A percentile compares a stretch with the other conserved stretches of the same genome.
Conservation (phyloP, 1,140 invertebrate genomes). For the Heliconius nattereri region DNA sequence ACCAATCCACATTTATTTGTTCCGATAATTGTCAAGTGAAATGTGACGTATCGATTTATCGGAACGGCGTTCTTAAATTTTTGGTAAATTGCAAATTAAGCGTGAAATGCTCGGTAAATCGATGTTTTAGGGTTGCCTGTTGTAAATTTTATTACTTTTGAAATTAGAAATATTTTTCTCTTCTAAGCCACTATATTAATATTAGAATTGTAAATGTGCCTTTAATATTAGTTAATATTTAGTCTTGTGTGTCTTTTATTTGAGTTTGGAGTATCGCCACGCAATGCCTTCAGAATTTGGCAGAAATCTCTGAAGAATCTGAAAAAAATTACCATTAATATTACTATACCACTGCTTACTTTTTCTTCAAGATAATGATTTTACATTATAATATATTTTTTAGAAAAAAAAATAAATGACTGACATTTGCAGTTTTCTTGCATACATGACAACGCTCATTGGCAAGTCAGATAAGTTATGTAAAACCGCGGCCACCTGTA, state of each 20-base stretch:
- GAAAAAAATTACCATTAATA: too few species aligned
- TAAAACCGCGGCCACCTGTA: slow-evolving; percentile 15
- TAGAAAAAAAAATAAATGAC: neutral
- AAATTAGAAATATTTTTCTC: neutral
- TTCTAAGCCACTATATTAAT: neutral
- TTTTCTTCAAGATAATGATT: too few species aligned
- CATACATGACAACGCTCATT: neutral
- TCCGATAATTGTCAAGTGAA: neutral
- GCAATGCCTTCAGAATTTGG: too few species aligned
- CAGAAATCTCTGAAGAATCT: too few species aligned
- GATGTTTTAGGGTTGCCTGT: neutral
- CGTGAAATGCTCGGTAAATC: slow-evolving; percentile 14
- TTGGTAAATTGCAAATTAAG: slow-evolving; percentile 20
- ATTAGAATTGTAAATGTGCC: neutral
- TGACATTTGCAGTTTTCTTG: too few species aligned
- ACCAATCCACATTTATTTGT: slow-evolving; percentile 10
- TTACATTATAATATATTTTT: neutral
- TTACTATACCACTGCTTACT: too few species aligned
- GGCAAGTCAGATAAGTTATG: slow-evolving; percentile 16
- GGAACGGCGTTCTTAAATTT: slow-evolving; percentile 16
- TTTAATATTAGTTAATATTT: neutral
- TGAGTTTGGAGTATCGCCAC: neutral
- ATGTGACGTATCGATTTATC: slow-evolving; percentile 26
- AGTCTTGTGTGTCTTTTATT: neutral
- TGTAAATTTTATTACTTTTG: neutral